Evolutionary conservation across 2,113 vertebrate species (phyloP).

Genomic region (Ageneiosus marmoratus): DNA sequence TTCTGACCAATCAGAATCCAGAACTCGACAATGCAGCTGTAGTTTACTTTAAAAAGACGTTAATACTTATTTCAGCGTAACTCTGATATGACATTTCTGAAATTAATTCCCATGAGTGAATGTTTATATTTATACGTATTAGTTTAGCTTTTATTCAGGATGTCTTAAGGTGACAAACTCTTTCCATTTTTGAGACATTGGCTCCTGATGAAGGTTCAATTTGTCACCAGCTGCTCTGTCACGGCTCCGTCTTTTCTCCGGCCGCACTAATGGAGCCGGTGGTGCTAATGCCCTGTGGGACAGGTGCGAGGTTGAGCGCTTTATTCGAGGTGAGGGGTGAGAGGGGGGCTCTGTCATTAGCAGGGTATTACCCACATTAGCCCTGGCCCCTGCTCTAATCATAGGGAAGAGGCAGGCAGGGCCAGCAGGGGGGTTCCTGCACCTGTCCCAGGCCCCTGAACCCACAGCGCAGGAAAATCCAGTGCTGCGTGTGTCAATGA

Average conservation of each 20-base stretch:
- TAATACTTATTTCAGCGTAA: no score
- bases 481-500: slow-evolving; percentile 6
- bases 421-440: slow-evolving; percentile 65
- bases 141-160: neutral
- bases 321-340: slow-evolving; percentile 63
- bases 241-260: slow-evolving; percentile 1
- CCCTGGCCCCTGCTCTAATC: slow-evolving; percentile 68
- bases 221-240: neutral
- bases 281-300: slow-evolving; percentile 51
- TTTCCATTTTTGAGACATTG: neutral
- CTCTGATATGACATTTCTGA: neutral
- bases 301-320: slow-evolving; percentile 66
- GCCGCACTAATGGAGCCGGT: slow-evolving; percentile 18
- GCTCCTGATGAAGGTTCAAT: neutral
- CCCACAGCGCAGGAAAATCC: slow-evolving; percentile 28
- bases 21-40: neutral
- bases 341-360: slow-evolving; percentile 73
- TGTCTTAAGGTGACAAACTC: neutral
- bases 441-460: slow-evolving; percentile 69
- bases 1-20: neutral
- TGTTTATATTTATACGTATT: neutral
- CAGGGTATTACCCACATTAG: slow-evolving; percentile 73
- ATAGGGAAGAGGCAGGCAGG: slow-evolving; percentile 65
- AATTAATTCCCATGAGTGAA: neutral
- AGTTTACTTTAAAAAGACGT: neutral